Evolutionary conservation across 2,797 vertebrate species (phyloP).

Genomic region (Platalea minor): DNA sequence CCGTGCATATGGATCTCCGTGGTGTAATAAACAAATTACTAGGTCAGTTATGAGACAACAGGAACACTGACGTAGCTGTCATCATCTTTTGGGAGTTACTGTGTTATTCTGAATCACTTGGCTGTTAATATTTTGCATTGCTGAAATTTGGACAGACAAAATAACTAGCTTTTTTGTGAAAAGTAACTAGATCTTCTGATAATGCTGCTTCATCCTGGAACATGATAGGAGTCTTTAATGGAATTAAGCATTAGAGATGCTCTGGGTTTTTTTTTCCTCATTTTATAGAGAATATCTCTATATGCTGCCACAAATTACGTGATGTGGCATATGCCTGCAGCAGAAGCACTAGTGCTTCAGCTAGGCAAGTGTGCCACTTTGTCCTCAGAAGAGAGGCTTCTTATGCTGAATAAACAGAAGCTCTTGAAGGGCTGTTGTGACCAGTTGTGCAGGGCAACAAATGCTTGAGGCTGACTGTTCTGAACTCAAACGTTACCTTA

Average conservation of each 20-base stretch:
- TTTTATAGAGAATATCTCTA: not conserved
- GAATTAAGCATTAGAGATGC: not conserved
- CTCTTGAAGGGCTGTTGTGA: not conserved
- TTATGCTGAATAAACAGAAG: not conserved
- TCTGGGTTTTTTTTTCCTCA: rapidly evolving
- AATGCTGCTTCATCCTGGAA: not conserved
- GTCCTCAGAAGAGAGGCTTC: not conserved
- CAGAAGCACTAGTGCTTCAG: not conserved
- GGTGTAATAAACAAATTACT: constrained; percentile 99
- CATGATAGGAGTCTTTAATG: not conserved
- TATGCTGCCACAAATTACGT: not conserved
- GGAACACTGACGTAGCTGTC: not conserved
- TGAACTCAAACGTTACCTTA: not conserved
- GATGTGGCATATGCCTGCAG: not conserved
- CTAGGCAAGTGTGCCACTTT: not conserved
- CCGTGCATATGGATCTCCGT: constrained; percentile 95
- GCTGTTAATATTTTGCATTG: not conserved
- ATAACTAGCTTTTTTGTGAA: not conserved
- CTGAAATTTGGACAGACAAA: not conserved
- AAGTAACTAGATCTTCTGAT: not conserved
- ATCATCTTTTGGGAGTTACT: not conserved
- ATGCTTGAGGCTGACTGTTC: not conserved
- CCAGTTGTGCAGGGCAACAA: not conserved
- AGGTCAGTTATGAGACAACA: constrained; percentile 76
- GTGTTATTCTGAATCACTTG: not conserved